Base-by-base conservation (phyloP, 2,797 vertebrate species). In the Linurgus olivaceus region DNA sequence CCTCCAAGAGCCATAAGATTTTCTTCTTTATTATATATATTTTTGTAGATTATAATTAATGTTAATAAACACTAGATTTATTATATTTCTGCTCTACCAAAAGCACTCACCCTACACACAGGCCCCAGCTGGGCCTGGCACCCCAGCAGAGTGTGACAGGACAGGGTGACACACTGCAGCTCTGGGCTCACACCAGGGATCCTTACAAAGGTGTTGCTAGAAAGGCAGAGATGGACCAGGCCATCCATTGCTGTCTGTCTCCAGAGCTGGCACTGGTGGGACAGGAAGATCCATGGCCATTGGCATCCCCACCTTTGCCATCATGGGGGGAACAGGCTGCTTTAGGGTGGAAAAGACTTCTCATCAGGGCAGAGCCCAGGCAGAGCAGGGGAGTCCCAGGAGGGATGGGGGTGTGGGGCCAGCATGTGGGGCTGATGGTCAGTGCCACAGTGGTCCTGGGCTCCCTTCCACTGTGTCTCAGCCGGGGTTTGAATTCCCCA, bases 251-350 rank as follows among this genome's bases (percentile, higher is more conserved):
- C 9, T 17, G 65, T 28, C 66, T 50, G 29, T 17, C 13, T 28
- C 28, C 3, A 3, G 40, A 20, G 31, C 7, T 5, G 3, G 13
- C 6, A 47, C 29, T 0, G 0, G 12, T 15, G 38, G 23, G 55
- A 31, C 13, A 2, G 26, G 40, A 37, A 13, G 48, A 42, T 73
- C 33, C 0, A 0, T 0, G 0, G 42, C 5, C 40, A 3, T 8
- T 13, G 5, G 6, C 74, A n/a, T 11, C 21, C 5, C 7, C 59
- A 11, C 9, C 37, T 35, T 13, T 1, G 0, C 35, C 3, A 1
- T 37, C 33, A 47, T 7, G 0, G 1, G 19, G 54, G 9, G 4
- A 48, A 9, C 3, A 25, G 50, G 38, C 73, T 33, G 61, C 38
- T 45, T 35, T 58, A 9, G n/a, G 16, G 11, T 7, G 25, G 17